Base-by-base conservation (phyloP, 2,797 vertebrate genomes). In the Sphenopsis melanotis region DNA sequence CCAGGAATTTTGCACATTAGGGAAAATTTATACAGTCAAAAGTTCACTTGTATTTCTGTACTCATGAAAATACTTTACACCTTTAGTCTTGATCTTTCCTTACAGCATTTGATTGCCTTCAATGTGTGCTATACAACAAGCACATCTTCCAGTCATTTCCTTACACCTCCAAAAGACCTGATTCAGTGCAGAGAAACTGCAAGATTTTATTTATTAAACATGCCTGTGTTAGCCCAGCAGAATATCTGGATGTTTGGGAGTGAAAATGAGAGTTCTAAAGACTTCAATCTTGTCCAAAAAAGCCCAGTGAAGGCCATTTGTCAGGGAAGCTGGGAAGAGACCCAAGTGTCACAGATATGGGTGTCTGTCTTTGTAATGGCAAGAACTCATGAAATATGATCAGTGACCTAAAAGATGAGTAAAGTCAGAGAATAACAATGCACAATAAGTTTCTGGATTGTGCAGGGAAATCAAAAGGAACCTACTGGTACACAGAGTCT, bases 181-280 rank as follows among this genome's bases (percentile, higher is more conserved):
- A 49, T 42, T 75, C 52, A 44, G 46, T 66, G 61, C 78, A 80
- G 74, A 71, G 74, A 93, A 85, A 69, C 50, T 5, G 47, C 72
- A 57, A 79, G 49, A 24, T 89, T 91, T 93, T 92, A 83, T 94
- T 88, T 94, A 95, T 94, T 91, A 83, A 94, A 66, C 70, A 37
- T 12, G 15, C 27, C 70, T 63, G 16, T 87, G 88, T 82, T 89
- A 90, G 75, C 42, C 60, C 70, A 90, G 68, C 22, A 88, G 87
- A 90, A 75, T 81, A 76, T 66, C 36, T 86, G 87, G 66, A 88
- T 75, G 29, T 74, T 77, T 79, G 47, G 49, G 70, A 82, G 66
- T 56, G 34, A 79, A 91, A 82, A 83, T 2, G 47, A 72, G 91
- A 65, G 50, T 46, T 87, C 9, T 26, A 55, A 81, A 93, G 76